Evolutionary conservation across 2,797 vertebrate species (phyloP), one percentile per base, ranked within the genome.

Genomic region (Enteromius mattozi): DNA sequence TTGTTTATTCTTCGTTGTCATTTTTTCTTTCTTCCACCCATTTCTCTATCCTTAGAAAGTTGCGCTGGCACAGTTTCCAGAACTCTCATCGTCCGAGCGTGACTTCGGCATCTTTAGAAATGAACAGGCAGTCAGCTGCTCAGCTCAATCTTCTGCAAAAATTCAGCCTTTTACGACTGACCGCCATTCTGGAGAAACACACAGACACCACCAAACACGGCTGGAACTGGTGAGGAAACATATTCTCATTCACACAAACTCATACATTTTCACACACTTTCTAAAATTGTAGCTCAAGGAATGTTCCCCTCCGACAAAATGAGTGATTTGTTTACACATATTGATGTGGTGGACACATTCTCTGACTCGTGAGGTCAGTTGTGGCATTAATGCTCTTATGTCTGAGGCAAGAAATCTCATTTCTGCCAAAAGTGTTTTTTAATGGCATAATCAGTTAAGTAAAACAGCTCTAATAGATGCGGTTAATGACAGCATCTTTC

Each of bases 61-160:
- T 97, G 79, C 94, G 94, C 4, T 97, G 96, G 96, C 96, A 96
- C 92, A 97, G 96, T 80, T 97, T 97, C 89, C 96, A 97, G 92
- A 96, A 96, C 90, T 97, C 96, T 0, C 96, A 97, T 88, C 92
- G 95, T 59, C 96, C 96, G 54, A 96, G 96, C 87, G 92, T 97
- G 75, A 95, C 94, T 79, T 97, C 96, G 0, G 96, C 96, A 21
- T 97, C 96, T 0, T 91, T 96, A 90, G 96, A 97, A 90, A 96
- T 97, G 86, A 97, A 96, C 89, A 89, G 94, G 10, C 96, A 97
- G 88, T 97, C 96, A 0, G 96, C 95, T 0, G 93, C 94, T 8
- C 96, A 97, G 90, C 95, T 97, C 82, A 96, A 95, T 86, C 94
- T 97, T 37, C 92, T 97, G 69, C 96, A 96, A 88, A 96, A 96